Conservation (phyloP, 2,797 vertebrate species). For the Microchirus variegatus region DNA sequence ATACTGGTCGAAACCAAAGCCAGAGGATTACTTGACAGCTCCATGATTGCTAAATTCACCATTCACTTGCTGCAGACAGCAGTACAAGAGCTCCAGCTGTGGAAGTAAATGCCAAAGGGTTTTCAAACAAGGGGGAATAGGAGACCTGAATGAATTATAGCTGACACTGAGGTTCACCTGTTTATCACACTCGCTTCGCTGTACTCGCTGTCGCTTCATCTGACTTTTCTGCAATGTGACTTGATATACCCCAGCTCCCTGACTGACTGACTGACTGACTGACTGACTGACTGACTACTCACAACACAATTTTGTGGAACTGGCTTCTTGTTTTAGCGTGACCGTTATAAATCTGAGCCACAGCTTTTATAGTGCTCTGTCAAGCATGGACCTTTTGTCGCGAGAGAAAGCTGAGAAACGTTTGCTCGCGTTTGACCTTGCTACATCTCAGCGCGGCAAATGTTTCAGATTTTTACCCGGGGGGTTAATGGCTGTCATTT, state of each 20-base stretch:
- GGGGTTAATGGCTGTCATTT: constrained; percentile 50
- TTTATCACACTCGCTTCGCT: too few relatives aligned
- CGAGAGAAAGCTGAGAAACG: constrained; percentile 16
- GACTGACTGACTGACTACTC: constrained; percentile 15
- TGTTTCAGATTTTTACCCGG: constrained; percentile 28
- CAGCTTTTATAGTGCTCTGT: constrained; percentile 30
- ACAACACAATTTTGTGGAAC: constrained; percentile 15
- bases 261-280: constrained; percentile 16
- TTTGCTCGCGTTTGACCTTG: constrained; percentile 38
- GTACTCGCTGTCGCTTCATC: constrained; percentile 4
- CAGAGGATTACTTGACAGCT: constrained; percentile 5
- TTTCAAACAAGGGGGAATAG: background rate
- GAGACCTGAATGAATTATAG: too few relatives aligned
- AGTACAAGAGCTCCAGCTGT: constrained; percentile 21
- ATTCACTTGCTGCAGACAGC: background rate
- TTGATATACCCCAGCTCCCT: constrained; percentile 15
- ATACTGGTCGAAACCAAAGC: background rate
- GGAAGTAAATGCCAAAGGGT: constrained; percentile 8
- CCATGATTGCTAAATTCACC: background rate
- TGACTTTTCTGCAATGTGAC: constrained; percentile 24
- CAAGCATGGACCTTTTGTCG: constrained; percentile 10
- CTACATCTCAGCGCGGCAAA: background rate
- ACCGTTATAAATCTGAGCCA: constrained; percentile 26
- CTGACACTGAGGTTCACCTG: too few relatives aligned
- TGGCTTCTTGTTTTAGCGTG: constrained; percentile 39